These are phyloP conservation scores for Gila orcuttii DNA, from an alignment of 2,113 vertebrate species.

Conservation along the genomic window DNA sequence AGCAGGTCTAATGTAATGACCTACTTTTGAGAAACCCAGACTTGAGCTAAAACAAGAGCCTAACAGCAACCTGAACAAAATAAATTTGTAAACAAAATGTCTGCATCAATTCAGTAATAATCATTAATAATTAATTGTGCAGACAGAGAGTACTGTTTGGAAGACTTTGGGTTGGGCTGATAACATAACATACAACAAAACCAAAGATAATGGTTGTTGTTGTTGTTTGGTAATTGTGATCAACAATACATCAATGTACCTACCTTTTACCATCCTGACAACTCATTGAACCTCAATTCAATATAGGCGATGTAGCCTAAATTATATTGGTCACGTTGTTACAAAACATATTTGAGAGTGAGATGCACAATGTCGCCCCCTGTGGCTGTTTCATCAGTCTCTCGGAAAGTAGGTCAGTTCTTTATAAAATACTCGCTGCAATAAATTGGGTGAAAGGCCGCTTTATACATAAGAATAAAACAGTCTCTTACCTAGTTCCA, in stretches of 20 bases:
- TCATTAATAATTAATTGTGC: background rate
- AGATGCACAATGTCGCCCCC: constrained; percentile 51
- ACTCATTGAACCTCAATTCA: background rate
- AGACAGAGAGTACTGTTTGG: background rate
- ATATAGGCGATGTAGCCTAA: background rate
- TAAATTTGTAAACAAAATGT: background rate
- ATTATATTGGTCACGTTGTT: background rate
- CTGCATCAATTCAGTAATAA: background rate
- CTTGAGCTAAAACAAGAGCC: background rate
- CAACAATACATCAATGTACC: background rate
- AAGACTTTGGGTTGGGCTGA: background rate
- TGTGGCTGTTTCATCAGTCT: constrained; percentile 57
- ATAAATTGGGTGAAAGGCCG: background rate
- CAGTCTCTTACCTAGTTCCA: constrained; percentile 79
- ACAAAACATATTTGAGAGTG: background rate
- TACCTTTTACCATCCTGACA: background rate
- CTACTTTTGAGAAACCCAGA: background rate
- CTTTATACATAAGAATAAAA: background rate
- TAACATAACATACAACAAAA: background rate
- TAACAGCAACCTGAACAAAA: background rate
- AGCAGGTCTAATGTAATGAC: background rate
- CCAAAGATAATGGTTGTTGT: background rate
- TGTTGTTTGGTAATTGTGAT: background rate
- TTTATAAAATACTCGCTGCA: background rate
- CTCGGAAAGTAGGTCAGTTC: constrained; percentile 73